phyloP scores from a whole-genome alignment of 2,113 vertebrate species.

The Eupsittula cactorum region DNA sequence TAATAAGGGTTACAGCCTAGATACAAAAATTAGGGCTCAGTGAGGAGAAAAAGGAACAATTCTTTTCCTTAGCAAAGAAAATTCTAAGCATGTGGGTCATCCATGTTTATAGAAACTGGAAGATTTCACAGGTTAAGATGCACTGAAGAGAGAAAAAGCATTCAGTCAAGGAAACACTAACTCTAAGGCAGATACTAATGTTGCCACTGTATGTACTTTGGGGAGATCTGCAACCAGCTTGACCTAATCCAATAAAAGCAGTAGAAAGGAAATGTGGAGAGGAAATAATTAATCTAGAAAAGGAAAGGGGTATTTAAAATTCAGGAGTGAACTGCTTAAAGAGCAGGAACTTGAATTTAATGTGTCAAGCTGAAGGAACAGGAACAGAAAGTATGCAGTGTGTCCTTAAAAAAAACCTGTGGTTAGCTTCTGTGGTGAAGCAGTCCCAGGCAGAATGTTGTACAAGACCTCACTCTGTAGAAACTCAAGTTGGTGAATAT shows the following conservation, averaged over 20 bases:
- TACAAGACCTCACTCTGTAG: not conserved
- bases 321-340: not conserved
- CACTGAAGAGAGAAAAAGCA: not conserved
- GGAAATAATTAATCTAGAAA: not conserved
- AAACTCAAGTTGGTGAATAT: not conserved
- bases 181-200: not conserved
- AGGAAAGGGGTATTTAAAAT: not conserved
- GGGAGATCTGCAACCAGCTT: not conserved
- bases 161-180: not conserved
- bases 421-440: not conserved
- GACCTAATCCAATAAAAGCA: not conserved
- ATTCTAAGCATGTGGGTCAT: not conserved
- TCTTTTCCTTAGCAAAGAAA: not conserved
- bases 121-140: not conserved
- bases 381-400: not conserved
- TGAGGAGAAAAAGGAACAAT: not conserved
- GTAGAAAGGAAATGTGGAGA: not conserved
- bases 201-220: not conserved
- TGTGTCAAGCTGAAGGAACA: not conserved
- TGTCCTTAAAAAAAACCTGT: not conserved
- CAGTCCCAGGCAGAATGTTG: not conserved
- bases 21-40: not conserved
- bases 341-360: not conserved
- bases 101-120: not conserved
- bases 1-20: not conserved